Evolutionary conservation across 2,797 vertebrate species (phyloP).

Genomic region (Furcifer pardalis): DNA sequence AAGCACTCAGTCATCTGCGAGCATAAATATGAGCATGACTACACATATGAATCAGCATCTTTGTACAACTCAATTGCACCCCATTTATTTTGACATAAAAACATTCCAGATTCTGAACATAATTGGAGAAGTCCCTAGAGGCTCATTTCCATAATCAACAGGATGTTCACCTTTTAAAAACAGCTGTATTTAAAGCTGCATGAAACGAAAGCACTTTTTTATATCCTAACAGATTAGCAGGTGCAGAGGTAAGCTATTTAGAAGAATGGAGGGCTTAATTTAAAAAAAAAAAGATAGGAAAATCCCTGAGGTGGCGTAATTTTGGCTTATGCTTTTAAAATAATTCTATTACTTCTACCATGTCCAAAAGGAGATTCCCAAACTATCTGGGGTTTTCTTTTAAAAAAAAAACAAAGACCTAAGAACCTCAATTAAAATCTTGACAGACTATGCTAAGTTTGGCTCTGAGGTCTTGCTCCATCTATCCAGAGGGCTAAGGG

Average conservation of each 20-base stretch:
- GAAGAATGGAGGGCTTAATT: not conserved
- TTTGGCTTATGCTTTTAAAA: conserved; percentile 5
- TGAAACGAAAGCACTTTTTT: conserved; percentile 10
- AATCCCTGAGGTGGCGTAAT: not conserved
- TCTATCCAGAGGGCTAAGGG: no score
- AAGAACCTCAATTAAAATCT: not conserved
- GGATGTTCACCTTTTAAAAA: conserved; percentile 42
- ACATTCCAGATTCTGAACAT: not conserved
- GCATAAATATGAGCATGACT: not conserved
- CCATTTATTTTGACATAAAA: not conserved
- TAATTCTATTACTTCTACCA: not conserved
- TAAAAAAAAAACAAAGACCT: not conserved
- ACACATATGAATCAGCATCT: not conserved
- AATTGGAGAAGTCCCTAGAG: conserved; percentile 7
- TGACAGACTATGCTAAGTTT: not conserved
- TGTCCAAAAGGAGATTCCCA: not conserved
- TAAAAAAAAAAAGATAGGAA: not conserved
- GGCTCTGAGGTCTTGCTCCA: not conserved
- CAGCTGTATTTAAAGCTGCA: conserved; percentile 43
- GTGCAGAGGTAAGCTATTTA: not conserved
- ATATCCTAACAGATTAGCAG: conserved; percentile 23
- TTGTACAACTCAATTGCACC: not conserved
- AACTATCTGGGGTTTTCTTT: no score
- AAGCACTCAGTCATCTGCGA: not conserved
- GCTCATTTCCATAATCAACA: conserved; percentile 41